phyloP scores from a whole-genome alignment of 2,113 vertebrate genomes.

The Petromus typicus region DNA sequence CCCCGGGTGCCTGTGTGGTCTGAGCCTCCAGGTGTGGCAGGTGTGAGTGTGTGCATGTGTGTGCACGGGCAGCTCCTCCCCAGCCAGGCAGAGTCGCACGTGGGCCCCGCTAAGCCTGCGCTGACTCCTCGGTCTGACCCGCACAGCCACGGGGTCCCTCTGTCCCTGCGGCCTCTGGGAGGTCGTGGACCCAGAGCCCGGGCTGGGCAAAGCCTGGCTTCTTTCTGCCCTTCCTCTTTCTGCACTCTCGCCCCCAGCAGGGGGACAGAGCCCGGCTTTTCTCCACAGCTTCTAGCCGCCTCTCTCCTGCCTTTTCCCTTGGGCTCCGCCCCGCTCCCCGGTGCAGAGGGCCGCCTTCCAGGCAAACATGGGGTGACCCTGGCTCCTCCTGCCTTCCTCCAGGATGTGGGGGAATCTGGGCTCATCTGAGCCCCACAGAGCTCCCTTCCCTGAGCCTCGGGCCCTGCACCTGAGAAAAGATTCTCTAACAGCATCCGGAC shows the following conservation, averaged over 20 bases:
- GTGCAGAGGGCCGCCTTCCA: background rate
- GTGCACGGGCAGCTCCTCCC: background rate
- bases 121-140: background rate
- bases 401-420: background rate
- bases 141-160: background rate
- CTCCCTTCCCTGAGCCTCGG: background rate
- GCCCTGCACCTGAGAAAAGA: background rate
- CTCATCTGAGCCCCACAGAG: background rate
- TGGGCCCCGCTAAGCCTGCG: background rate
- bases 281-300: background rate
- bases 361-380: background rate
- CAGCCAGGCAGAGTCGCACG: background rate
- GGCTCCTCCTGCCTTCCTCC: background rate
- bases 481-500: background rate
- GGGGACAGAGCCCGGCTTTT: background rate
- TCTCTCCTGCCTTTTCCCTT: background rate
- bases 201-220: background rate
- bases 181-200: background rate
- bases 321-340: too few species aligned
- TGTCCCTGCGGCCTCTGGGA: background rate
- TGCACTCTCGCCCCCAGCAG: background rate
- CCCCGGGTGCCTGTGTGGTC: background rate
- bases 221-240: background rate
- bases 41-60: slow-evolving; percentile 50
- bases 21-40: background rate